These are phyloP conservation scores for Digitonthophagus gazella DNA, from an alignment of 2,888 invertebrate species.

Conservation along the genomic window DNA sequence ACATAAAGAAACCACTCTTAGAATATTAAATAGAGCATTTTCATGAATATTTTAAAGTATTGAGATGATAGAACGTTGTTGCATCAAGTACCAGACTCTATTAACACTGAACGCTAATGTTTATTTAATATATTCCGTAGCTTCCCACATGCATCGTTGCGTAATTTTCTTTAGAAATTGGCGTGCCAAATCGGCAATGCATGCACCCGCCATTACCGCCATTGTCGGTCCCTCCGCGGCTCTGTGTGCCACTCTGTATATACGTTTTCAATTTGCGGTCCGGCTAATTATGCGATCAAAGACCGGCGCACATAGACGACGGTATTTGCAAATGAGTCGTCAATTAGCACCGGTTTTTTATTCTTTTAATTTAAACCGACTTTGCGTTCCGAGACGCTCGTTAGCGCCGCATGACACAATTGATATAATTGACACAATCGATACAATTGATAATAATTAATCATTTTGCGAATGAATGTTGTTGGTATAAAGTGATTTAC, in stretches of 20 bases:
- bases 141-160: neutral
- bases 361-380: neutral
- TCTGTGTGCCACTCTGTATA: neutral
- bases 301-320: constrained; percentile 13
- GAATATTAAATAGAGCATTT: no score
- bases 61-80: no score
- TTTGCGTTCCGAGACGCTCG: neutral
- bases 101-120: neutral
- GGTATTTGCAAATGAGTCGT: neutral
- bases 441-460: neutral
- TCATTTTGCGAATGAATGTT: no score
- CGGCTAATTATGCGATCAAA: constrained; percentile 23
- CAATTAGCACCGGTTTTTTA: neutral
- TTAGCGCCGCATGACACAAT: neutral
- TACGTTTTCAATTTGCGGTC: constrained; percentile 19
- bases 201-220: neutral
- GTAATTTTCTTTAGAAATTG: neutral
- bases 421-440: neutral
- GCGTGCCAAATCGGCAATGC: neutral
- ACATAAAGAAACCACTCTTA: no score
- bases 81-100: neutral
- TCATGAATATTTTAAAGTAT: no score
- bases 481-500: neutral
- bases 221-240: neutral
- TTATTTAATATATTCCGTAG: neutral